phyloP scores from a whole-genome alignment of 1,140 invertebrate species.

The Oryctes rhinoceros region DNA sequence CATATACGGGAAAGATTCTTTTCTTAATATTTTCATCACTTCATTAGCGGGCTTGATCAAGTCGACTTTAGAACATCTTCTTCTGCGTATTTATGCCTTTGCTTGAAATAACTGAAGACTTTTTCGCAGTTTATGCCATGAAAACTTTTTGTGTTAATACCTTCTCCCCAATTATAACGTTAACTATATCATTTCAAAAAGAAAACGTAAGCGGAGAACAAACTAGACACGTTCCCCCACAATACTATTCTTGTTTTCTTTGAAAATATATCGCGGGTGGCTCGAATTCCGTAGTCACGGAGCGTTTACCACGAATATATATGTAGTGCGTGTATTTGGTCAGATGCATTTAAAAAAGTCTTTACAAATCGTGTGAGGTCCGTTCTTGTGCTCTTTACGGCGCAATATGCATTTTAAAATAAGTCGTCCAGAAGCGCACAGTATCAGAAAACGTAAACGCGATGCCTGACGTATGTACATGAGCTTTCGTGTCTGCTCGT shows the following conservation, averaged over 20 bases:
- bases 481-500: not conserved
- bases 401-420: slow-evolving; percentile 28
- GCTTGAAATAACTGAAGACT: too few relatives aligned
- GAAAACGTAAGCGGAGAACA: not conserved
- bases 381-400: slow-evolving; percentile 12
- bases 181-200: too few relatives aligned
- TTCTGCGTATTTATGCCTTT: too few relatives aligned
- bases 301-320: slow-evolving; percentile 26
- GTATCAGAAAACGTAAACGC: slow-evolving; percentile 17
- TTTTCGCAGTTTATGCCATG: too few relatives aligned
- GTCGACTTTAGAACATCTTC: too few relatives aligned
- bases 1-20: too few relatives aligned
- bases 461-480: not conserved
- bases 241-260: slow-evolving; percentile 21
- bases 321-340: slow-evolving; percentile 33
- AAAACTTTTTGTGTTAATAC: too few relatives aligned
- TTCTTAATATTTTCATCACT: too few relatives aligned
- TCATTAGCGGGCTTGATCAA: too few relatives aligned
- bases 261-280: slow-evolving; percentile 34
- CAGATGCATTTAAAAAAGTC: slow-evolving; percentile 29
- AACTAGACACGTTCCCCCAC: not conserved
- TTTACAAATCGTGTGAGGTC: slow-evolving; percentile 39
- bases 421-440: not conserved
- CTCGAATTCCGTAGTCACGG: slow-evolving; percentile 24
- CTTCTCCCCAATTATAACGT: too few relatives aligned